phyloP scores from a whole-genome alignment of 2,888 invertebrate species.

The Prostheceraeus crozeri region DNA sequence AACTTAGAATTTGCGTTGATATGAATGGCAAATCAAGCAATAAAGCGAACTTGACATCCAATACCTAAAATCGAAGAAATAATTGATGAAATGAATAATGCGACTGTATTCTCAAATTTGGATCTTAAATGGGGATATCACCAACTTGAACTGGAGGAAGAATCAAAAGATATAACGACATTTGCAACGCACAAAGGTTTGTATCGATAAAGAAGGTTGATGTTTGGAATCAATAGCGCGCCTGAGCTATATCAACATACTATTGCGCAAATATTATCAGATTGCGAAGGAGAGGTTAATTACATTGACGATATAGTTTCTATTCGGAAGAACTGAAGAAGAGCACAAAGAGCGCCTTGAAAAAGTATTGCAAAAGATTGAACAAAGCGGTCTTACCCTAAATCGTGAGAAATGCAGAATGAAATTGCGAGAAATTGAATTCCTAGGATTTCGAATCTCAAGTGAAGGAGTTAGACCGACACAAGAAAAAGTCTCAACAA shows the following conservation, averaged over 20 bases:
- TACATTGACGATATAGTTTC: conserved; percentile 42
- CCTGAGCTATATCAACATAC: conserved; percentile 42
- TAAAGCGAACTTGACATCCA: conserved; percentile 40
- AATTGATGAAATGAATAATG: conserved; percentile 37
- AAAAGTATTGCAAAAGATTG: conserved; percentile 35
- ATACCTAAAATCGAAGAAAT: conserved; percentile 42
- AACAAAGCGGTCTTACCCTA: conserved; percentile 39
- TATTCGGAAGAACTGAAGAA: conserved; percentile 38
- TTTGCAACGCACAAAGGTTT: conserved; percentile 43
- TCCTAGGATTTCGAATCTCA: conserved; percentile 35
- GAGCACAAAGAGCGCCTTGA: conserved; percentile 40
- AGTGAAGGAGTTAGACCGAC: no score
- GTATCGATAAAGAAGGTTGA: conserved; percentile 42
- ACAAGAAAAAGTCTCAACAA: conserved; percentile 28
- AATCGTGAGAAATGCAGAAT: conserved; percentile 41
- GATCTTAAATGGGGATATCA: conserved; percentile 44
- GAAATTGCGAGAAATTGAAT: conserved; percentile 38
- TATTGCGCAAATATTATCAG: conserved; percentile 38
- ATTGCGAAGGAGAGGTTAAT: conserved; percentile 37
- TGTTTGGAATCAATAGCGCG: conserved; percentile 42
- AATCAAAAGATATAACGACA: conserved; percentile 43
- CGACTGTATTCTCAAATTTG: conserved; percentile 42
- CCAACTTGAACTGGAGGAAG: conserved; percentile 42
- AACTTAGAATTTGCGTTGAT: no score
- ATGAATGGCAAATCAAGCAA: conserved; percentile 35